phyloP scores from a whole-genome alignment of 1,140 invertebrate genomes.

The Drosophila novamexicana region DNA sequence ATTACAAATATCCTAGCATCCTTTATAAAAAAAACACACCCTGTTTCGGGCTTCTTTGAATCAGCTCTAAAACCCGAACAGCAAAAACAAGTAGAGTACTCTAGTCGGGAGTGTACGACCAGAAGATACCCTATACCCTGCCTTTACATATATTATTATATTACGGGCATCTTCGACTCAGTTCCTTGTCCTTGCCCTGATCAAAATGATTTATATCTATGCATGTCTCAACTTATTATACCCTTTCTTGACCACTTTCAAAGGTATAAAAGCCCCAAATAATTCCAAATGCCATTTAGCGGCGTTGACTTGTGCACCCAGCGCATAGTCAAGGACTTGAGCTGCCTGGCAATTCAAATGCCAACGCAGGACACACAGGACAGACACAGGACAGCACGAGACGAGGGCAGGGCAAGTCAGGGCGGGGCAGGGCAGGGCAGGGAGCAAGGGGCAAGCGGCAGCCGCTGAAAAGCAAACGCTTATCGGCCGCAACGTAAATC shows the following conservation, averaged over 20 bases:
- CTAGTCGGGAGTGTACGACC: no score
- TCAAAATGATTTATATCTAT: no score
- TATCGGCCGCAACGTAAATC: conserved; percentile 82
- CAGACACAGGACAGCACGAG: background rate
- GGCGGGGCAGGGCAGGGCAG: background rate
- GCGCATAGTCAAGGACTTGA: conserved; percentile 59
- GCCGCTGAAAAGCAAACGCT: conserved; percentile 79
- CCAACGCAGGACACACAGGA: conserved; percentile 27
- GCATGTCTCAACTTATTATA: no score
- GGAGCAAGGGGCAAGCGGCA: conserved; percentile 1
- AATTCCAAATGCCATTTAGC: conserved; percentile 61
- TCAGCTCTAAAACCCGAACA: conserved; percentile 38
- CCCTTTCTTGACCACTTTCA: no score
- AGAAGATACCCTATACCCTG: no score
- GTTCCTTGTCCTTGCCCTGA: no score
- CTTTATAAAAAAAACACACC: no score
- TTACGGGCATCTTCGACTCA: no score
- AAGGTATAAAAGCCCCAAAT: conserved; percentile 59
- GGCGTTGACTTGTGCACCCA: conserved; percentile 51
- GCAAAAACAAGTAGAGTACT: conserved; percentile 35
- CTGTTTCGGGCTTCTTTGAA: no score
- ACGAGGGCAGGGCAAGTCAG: no score
- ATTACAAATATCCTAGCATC: no score
- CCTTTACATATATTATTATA: no score
- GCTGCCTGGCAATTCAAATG: conserved; percentile 74